These are phyloP conservation scores for Parnassius orleans DNA, from an alignment of 2,888 invertebrate genomes.

Conservation along the genomic window DNA sequence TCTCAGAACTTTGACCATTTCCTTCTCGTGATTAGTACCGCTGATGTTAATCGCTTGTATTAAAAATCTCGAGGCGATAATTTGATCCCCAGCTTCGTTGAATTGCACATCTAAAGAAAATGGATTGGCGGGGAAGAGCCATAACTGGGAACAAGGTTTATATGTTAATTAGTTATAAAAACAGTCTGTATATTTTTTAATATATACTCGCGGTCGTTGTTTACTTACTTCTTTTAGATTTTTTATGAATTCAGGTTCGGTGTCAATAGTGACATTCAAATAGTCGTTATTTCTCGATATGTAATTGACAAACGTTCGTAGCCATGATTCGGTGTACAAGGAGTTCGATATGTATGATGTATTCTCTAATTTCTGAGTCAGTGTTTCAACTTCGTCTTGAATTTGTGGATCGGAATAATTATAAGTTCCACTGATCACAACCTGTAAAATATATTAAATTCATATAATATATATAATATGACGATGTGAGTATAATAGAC, in stretches of 20 bases:
- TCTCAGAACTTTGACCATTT: constrained; percentile 92
- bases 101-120: constrained; percentile 93
- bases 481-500: too few relatives aligned
- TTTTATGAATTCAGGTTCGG: constrained; percentile 86
- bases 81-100: constrained; percentile 86
- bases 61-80: constrained; percentile 91
- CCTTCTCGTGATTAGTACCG: constrained; percentile 94
- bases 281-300: constrained; percentile 87
- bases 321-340: constrained; percentile 93
- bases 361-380: constrained; percentile 89
- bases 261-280: constrained; percentile 87
- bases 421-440: constrained; percentile 88
- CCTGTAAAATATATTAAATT: constrained; percentile 77
- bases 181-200: too few relatives aligned
- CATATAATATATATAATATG: too few relatives aligned
- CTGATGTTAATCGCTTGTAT: constrained; percentile 94
- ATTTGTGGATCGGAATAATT: constrained; percentile 90
- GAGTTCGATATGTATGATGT: constrained; percentile 89
- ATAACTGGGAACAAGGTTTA: constrained; percentile 74
- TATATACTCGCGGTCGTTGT: too few relatives aligned
- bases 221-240: constrained; percentile 85
- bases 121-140: constrained; percentile 89
- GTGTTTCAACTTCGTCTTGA: constrained; percentile 88
- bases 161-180: too few relatives aligned
- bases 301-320: constrained; percentile 90